Conservation (phyloP, 1,140 invertebrate species). For the Bombus pyrosoma region DNA sequence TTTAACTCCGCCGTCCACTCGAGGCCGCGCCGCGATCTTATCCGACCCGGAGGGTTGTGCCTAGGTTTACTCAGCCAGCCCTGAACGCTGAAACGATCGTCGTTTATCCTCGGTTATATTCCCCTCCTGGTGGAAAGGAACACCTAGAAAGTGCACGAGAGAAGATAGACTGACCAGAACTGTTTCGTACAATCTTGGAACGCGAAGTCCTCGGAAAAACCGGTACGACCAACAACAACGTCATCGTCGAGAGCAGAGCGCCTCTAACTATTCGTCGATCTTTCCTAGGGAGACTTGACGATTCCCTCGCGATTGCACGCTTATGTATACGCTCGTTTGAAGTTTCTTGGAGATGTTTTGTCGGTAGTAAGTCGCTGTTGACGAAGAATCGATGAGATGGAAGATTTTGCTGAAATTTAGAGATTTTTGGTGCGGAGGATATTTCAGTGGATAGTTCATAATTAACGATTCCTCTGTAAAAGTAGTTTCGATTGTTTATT, state of each 20-base stretch:
- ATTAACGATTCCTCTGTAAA: neutral
- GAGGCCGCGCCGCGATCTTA: constrained; percentile 67
- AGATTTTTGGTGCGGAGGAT: neutral
- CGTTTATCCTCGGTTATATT: constrained; percentile 59
- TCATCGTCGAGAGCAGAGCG: constrained; percentile 25
- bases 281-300: neutral
- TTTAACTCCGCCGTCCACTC: constrained; percentile 68
- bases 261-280: constrained; percentile 26
- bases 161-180: neutral
- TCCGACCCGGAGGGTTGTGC: constrained; percentile 62
- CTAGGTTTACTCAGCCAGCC: constrained; percentile 64
- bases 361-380: neutral
- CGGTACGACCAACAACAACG: constrained; percentile 11
- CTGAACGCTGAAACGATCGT: constrained; percentile 57
- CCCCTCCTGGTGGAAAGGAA: neutral
- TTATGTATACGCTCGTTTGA: neutral
- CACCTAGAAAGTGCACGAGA: neutral
- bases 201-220: constrained; percentile 37
- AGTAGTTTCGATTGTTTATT: neutral
- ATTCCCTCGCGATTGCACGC: neutral
- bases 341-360: neutral
- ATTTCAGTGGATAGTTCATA: neutral
- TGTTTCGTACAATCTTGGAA: neutral
- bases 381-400: neutral
- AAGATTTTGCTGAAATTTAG: neutral